Evolutionary conservation across 2,888 invertebrate genomes (phyloP), one percentile per base, ranked within the genome.

Genomic region (Siphonodentalium dalli): DNA sequence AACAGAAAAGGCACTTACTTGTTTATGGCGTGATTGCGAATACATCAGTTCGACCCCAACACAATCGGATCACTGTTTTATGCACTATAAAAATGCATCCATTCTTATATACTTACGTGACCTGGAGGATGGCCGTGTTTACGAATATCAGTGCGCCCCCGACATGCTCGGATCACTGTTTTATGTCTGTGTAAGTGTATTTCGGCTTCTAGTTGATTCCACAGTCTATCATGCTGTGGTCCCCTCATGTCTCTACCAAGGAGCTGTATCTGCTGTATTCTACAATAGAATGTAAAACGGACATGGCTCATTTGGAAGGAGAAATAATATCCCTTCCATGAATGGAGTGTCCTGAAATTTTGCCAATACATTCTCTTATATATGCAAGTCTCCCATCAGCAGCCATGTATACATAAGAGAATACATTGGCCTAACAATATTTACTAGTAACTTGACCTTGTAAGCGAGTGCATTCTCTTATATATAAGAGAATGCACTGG

Each of bases 201-300:
- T 84, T 92, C 92, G 0, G 91, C 90, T 77, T 92, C 92, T 68
- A 92, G 85, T 85, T 92, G 88, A 61, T 90, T 85, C 89, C 89
- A 89, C 6, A 92, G 82, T 40, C 90, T 89, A 76, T 91, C 90
- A 68, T 91, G 86, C 34, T 91, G 86, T 62, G 89, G 88, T 1
- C 90, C 88, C 35, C 89, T 86, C 89, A 91, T 89, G 75, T 91
- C 91, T 27, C 90, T 84, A 11, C 88, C 90, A 61, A 93, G 84
- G 45, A 92, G 83, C 78, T 92, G 92, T 63, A 92, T 85, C 82
- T 92, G 92, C 76, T 92, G 92, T 82, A 92, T 92, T 71, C 91
- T 86, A 47, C 11, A 61, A 50, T 13, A 35, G 6, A 29, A 11
- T n/a, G 9, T 7, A 41, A 48, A 48, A 34, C 18, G 18, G 6